phyloP scores from a whole-genome alignment of 2,113 vertebrate genomes.

The Psittacara wagleri region DNA sequence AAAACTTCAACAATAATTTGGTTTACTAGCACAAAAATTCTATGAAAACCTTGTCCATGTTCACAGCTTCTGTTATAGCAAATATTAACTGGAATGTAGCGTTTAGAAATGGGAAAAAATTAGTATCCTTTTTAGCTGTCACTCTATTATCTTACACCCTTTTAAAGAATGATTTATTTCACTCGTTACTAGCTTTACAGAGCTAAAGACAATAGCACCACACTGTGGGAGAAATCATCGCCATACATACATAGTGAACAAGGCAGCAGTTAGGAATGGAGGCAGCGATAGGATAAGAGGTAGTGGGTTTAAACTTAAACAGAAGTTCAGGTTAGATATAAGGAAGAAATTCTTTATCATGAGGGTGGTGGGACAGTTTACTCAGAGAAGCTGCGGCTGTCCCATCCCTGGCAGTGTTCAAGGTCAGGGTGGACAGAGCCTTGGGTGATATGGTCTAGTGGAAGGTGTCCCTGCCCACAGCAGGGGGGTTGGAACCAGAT shows the following conservation, averaged over 20 bases:
- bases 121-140: not conserved
- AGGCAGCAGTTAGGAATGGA: not conserved
- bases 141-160: not conserved
- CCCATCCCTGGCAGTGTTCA: not conserved
- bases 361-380: not conserved
- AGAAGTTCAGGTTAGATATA: not conserved
- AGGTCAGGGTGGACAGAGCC: not conserved
- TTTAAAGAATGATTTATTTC: slow-evolving; percentile 4
- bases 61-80: not conserved
- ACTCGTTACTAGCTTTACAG: not conserved
- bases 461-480: not conserved
- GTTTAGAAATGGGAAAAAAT: not conserved
- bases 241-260: not conserved
- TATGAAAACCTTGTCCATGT: not conserved
- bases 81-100: not conserved
- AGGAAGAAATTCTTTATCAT: not conserved
- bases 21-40: not conserved
- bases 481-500: not conserved
- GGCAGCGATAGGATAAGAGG: not conserved
- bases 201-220: slow-evolving; percentile 58
- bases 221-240: not conserved
- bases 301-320: not conserved
- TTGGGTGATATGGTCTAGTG: not conserved
- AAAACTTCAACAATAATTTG: not conserved
- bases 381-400: not conserved